Base-by-base conservation (phyloP, 2,797 vertebrate genomes). In the Coranthus polyacanthus region DNA sequence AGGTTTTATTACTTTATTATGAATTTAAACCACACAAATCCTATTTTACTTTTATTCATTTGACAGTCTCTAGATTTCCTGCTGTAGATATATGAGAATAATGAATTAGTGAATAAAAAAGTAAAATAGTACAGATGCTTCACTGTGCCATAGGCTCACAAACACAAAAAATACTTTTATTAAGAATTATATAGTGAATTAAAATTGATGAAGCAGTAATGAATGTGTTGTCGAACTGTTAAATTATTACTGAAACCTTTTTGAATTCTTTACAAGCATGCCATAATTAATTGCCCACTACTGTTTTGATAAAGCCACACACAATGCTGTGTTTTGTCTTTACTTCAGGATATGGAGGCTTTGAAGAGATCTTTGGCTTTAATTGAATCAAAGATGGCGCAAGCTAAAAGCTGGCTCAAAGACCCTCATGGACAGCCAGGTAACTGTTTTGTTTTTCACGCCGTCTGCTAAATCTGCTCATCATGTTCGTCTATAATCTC, bases 331-430 rank as follows among this genome's bases (percentile, higher is more conserved):
- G 12, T 72, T 51, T 90, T 75, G 82, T 78, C 83, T 70, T 89
- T 34, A 36, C 61, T 41, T 70, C 72, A 99, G 98, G 98, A 99
- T 71, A 98, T 97, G 50, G 98, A 99, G 91, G 96, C 96, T 73
- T 95, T 99, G 95, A 99, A 96, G 91, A 96, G 97, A 93, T 96
- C 95, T 10, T 71, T 99, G 88, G 96, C 96, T 76, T 91, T 96
- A 83, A 98, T 99, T 82, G 97, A 98, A 88, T 97, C 96, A 47
- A 99, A 97, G 92, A 94, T 99, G 94, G 95, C 91, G 74, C 96
- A 96, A 73, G 97, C 97, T 68, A 99, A 98, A 93, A 92, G 89
- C 66, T 99, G 98, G 98, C 95, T 99, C 62, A 95, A 94, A 83
- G 97, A 99, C 81, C 96, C 96, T 47, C 95, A 93, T 29, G 97